Base-by-base conservation (phyloP, 2,113 vertebrate species). In the Condylura cristata region DNA sequence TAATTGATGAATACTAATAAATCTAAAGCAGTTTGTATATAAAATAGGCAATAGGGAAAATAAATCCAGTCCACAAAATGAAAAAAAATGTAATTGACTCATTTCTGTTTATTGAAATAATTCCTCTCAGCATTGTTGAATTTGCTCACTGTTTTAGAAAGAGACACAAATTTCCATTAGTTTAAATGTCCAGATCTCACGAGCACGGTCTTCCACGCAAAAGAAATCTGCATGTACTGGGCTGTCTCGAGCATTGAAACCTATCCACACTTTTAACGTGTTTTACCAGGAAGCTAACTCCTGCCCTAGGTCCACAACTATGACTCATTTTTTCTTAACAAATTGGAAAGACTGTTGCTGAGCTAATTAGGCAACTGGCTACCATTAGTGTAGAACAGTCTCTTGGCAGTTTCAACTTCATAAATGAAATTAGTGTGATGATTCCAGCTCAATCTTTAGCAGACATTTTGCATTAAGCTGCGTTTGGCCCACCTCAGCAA, bases 371-470 rank as follows among this genome's bases (percentile, higher is more conserved):
- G 70, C 80, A 96, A 96, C 71, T 88, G 81, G 46, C 58, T 95
- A 80, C 95, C 95, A 89, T 96, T 96, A 96, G 39, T 70, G 65
- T n/a, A 92, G 56, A 30, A 92, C 12, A 92, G 41, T 90, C 86
- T 96, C 85, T 94, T 93, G 79, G 66, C 91, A 96, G 79, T 74
- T 96, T 89, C 32, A 72, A 74, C 92, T 96, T 97, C 96, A 88
- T 78, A 95, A 96, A 83, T 58, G 61, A 98, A 98, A 97, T 86
- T 76, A 95, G 20, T 13, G 16, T 65, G 37, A 78, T 96, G 63
- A 95, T 91, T 96, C 85, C 87, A 98, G 85, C 28, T 87, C 63
- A 78, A 81, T 97, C 65, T 95, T 89, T 95, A 96, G 37, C 74
- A 96, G 81, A 80, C 41, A 95, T 90, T 70, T 95, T 72, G 84